Evolutionary conservation across 2,888 invertebrate genomes (phyloP), one percentile per base, ranked within the genome.

Genomic region (Lydus trimaculatus): DNA sequence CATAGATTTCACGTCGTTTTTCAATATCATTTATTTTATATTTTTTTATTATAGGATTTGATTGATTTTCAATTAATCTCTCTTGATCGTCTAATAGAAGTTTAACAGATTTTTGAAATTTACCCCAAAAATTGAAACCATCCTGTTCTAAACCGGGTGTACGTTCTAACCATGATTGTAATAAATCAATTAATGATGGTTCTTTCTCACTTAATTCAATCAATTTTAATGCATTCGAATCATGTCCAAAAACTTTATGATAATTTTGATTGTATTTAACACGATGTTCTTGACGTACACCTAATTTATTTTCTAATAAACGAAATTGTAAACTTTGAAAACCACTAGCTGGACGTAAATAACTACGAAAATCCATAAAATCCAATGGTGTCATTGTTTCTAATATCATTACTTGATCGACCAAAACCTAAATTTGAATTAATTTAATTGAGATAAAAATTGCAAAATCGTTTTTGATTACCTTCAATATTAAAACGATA

Each of bases 311-410:
- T 86, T 99, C 99, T 66, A 99, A 86, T 23, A 99, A 87, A 17
- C 99, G 91, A 85, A 99, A 99, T 85, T 99, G 97, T 43, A 98
- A 86, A 80, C 98, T 98, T 84, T 99, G 99, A 84, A 99, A 99
- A 0, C 99, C 99, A 0, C 99, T 99, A 0, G 99, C 98, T 0
- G 99, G 96, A 13, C 95, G 92, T 43, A 99, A 87, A 82, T 96
- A 96, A 74, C 94, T 91, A 61, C 99, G 91, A 85, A 99, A 99
- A 81, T 98, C 98, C 93, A 99, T 95, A 82, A 99, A 99, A 85
- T 99, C 99, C 69, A 98, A 85, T 0, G 99, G 98, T 0, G 98
- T 98, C 99, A 99, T 99, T 0, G 99, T 99, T 86, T 99, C 99
- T 76, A 99, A 86, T 76, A 99, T 97, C 87, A 94, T 93, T 56